These are phyloP conservation scores for Abrostola tripartita DNA, from an alignment of 2,888 invertebrate genomes.

Conservation along the genomic window DNA sequence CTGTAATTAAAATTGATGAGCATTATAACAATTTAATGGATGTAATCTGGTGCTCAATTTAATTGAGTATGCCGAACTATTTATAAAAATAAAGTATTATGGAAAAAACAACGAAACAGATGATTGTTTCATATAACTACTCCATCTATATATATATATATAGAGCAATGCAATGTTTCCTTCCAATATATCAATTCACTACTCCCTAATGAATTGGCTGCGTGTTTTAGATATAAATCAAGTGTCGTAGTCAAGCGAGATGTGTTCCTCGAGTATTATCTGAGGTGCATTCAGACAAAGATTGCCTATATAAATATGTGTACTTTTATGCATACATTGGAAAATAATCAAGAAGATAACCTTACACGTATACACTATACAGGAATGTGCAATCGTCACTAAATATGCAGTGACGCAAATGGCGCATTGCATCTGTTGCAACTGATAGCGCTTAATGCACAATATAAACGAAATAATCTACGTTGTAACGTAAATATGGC, in stretches of 20 bases:
- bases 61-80: slow-evolving; percentile 10
- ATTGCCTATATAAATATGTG: slow-evolving; percentile 29
- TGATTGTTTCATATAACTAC: too few relatives aligned
- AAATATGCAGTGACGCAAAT: slow-evolving; percentile 28
- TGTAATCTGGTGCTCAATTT: slow-evolving; percentile 5
- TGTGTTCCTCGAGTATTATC: slow-evolving; percentile 37
- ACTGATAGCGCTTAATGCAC: slow-evolving; percentile 36
- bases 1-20: slow-evolving; percentile 5
- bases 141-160: too few relatives aligned
- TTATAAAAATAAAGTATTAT: slow-evolving; percentile 22
- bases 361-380: slow-evolving; percentile 28
- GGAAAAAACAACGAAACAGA: too few relatives aligned
- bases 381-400: slow-evolving; percentile 16
- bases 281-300: slow-evolving; percentile 36
- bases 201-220: too few relatives aligned
- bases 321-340: slow-evolving; percentile 20
- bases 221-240: slow-evolving; percentile 21
- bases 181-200: too few relatives aligned
- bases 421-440: slow-evolving; percentile 31
- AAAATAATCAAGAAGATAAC: slow-evolving; percentile 28
- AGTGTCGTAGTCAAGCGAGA: slow-evolving; percentile 30
- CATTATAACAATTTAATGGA: neutral
- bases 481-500: slow-evolving; percentile 64
- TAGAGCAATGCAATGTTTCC: too few relatives aligned
- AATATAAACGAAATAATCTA: slow-evolving; percentile 48